Base-by-base conservation (phyloP, 2,888 invertebrate species). In the Diachrysia chrysitis region DNA sequence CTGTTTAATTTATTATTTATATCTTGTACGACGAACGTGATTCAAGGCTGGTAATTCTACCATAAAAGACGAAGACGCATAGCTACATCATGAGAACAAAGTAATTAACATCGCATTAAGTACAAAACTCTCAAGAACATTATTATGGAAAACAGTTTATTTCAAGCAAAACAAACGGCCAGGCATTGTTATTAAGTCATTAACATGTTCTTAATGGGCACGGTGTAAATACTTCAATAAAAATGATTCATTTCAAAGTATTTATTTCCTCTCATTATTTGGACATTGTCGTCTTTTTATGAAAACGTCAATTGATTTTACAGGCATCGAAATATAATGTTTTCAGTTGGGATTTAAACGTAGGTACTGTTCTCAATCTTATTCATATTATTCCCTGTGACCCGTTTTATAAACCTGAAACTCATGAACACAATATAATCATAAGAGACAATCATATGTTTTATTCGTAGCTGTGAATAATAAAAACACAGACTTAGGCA, bases 131-230 rank as follows among this genome's bases (percentile, higher is more conserved):
- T 61, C 25, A 19, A 25, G 56, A 58, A 63, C 48, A 59, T 65
- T 63, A 73, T 54, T 73, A 69, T 69, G 78, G 69, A 63, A 68
- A 77, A 51, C 46, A 6, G n/a, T 37, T 48, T 68, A 68, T 58
- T 72, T 72, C 68, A 76, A 72, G 60, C 29, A 42, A 51, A 61
- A n/a, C 63, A 55, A 32, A 51, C 25, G 19, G 42, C 60, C 60
- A 51, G 66, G 42, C 56, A 66, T 71, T 71, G 63, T 72, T 72
- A 74, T 74, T 76, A 61, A 68, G 74, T 48, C 63, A 74, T 74
- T 77, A 74, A 53, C 29, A 63, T 63, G 66, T 42, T 29, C 46
- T 71, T 73, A 62, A 51, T 72, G 42, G 59, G 53, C 51, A 14
- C 19, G 59, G 72, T 53, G 51, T 51, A 32, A 63, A 59, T 56